phyloP scores from a whole-genome alignment of 2,888 invertebrate species.

The Hydropsyche betteni region DNA sequence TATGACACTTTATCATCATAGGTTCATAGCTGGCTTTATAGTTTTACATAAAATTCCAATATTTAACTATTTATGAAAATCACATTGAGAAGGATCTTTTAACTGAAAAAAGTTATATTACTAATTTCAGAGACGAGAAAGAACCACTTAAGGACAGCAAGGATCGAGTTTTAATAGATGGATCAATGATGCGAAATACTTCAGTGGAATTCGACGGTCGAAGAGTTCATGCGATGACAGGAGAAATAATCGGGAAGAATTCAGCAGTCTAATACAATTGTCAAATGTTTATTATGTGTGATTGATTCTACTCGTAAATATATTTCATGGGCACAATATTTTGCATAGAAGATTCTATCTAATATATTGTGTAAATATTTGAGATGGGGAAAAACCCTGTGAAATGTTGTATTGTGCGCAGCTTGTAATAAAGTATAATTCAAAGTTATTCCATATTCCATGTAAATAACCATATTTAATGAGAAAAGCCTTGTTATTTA shows the following conservation, averaged over 20 bases:
- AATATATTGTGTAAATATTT: slow-evolving; percentile 14
- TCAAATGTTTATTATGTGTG: slow-evolving; percentile 22
- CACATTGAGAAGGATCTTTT: too few species aligned
- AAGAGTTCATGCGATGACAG: slow-evolving; percentile 83
- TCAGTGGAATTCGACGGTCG: slow-evolving; percentile 85
- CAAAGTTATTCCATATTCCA: background rate
- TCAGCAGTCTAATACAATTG: slow-evolving; percentile 76
- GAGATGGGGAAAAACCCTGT: background rate
- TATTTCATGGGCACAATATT: slow-evolving; percentile 19
- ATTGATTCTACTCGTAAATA: background rate
- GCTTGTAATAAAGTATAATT: slow-evolving; percentile 1
- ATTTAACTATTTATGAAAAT: too few species aligned
- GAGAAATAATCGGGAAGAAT: slow-evolving; percentile 87
- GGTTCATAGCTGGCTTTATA: too few species aligned
- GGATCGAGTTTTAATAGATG: slow-evolving; percentile 65
- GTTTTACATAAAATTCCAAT: too few species aligned
- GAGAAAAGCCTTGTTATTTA: slow-evolving; percentile 29
- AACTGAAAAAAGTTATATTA: slow-evolving; percentile 10
- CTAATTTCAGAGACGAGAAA: slow-evolving; percentile 74
- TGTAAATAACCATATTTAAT: slow-evolving; percentile 25
- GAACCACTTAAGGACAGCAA: slow-evolving; percentile 78
- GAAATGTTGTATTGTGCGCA: background rate
- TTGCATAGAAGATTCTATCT: slow-evolving; percentile 3
- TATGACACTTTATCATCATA: too few species aligned
- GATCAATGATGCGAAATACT: slow-evolving; percentile 76